Evolutionary conservation across 1,140 invertebrate genomes (phyloP), one percentile per base, ranked within the genome.

Genomic region (Zelostemma sp.): DNA sequence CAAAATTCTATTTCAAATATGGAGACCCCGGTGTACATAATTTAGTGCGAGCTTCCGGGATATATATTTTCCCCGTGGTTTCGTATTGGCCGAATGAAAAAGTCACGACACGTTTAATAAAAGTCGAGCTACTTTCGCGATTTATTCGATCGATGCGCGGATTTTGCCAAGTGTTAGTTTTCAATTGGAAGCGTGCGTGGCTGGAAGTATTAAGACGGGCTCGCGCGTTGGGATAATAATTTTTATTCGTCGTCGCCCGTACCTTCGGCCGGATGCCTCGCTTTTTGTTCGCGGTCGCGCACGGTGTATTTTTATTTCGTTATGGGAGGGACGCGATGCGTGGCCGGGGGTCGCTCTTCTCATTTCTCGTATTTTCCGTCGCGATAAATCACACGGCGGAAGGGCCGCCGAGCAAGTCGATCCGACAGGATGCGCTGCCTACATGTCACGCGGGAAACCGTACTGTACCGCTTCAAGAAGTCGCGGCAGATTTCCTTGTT

Each of bases 281-380:
- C 54, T 68, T 73, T 69, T 73, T 69, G 65, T 69, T 62, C 64
- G 56, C 62, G 71, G 64, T 72, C 66, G 68, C 65, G 64, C 61
- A 66, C 61, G 61, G 60, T 73, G 75, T 68, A 77, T 83, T 83
- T 83, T 82, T 81, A 82, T 81, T 81, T 79, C 69, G 73, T 70
- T 70, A 72, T 21, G 59, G 50, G 43, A 66, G 69, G 59, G 68
- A 72, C 64, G 74, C 63, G 62, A 67, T 75, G 69, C 69, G 66
- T 63, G 68, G 63, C 71, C 64, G 53, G 65, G 63, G 74, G 72
- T 81, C 76, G 77, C 78, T n/a, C n/a, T 77, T 82, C 81, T 84
- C 81, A 82, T 84, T 84, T 80, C 81, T 83, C 78, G 73, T 84
- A 81, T 77, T 83, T 83, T 84, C 81, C 78, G 76, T 82, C 69